These are phyloP conservation scores for Agrotis clavis DNA, from an alignment of 2,888 invertebrate species.

Conservation along the genomic window DNA sequence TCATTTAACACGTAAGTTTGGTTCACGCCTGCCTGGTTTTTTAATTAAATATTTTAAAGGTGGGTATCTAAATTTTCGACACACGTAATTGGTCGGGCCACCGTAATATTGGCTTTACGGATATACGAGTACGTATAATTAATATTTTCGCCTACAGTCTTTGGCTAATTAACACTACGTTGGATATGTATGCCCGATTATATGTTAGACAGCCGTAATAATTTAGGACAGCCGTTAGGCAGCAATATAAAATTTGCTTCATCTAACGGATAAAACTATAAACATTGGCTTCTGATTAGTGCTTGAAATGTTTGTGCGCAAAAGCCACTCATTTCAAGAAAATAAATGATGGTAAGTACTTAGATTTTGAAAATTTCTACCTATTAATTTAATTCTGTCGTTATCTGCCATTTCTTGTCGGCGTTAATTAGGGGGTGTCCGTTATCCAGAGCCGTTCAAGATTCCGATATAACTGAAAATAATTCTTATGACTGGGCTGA, in stretches of 20 bases:
- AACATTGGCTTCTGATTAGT: conserved; percentile 36
- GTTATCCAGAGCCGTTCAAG: neutral
- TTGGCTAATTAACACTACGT: conserved; percentile 55
- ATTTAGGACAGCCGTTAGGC: conserved; percentile 64
- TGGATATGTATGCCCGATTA: conserved; percentile 46
- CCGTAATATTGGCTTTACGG: conserved; percentile 30
- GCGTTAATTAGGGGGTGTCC: conserved; percentile 5
- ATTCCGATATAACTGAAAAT: conserved; percentile 1
- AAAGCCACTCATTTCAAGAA: neutral
- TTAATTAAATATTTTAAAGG: conserved; percentile 53
- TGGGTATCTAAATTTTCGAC: conserved; percentile 37
- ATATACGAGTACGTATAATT: conserved; percentile 39
- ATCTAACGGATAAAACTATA: conserved; percentile 51
- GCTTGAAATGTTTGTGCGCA: neutral
- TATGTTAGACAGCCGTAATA: conserved; percentile 41
- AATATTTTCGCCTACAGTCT: conserved; percentile 48
- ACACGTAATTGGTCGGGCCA: conserved; percentile 42
- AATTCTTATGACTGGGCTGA: neutral
- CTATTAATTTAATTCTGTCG: conserved; percentile 9
- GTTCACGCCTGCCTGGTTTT: conserved; percentile 44
- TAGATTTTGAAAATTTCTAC: neutral
- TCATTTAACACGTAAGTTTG: conserved; percentile 46
- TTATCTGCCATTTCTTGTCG: conserved; percentile 5
- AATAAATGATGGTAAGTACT: neutral
- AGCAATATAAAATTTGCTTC: conserved; percentile 53